These are phyloP conservation scores for Tetrao urogallus DNA, from an alignment of 2,113 vertebrate genomes.

Conservation along the genomic window DNA sequence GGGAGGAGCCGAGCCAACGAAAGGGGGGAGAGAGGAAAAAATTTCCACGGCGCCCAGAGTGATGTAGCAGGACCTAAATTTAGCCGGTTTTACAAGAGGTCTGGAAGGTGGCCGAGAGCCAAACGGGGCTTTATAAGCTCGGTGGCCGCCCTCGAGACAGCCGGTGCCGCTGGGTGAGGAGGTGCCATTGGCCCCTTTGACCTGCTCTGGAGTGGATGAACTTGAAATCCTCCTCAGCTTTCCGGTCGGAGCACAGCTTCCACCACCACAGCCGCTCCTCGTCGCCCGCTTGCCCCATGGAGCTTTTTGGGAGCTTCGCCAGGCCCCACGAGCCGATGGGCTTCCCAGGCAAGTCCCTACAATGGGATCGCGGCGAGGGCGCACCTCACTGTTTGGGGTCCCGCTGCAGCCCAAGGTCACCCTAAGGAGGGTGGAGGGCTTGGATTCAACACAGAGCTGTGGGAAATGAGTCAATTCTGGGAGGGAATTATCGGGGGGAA, in stretches of 20 bases:
- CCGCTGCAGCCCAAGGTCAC: neutral
- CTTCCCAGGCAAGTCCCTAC: conserved; percentile 77
- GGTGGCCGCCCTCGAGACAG: neutral
- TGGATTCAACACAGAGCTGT: neutral
- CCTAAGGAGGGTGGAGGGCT: neutral
- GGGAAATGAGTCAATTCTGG: neutral
- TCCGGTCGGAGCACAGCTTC: conserved; percentile 85
- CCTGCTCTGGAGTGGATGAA: neutral
- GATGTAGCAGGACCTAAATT: conserved; percentile 76
- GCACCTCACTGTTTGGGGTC: neutral
- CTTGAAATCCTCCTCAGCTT: conserved; percentile 78
- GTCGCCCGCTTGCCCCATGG: conserved; percentile 82
- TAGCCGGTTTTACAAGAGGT: conserved; percentile 73
- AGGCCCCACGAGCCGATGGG: conserved; percentile 84
- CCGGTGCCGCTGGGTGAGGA: conserved; percentile 1
- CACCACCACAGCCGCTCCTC: conserved; percentile 78
- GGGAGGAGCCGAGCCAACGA: conserved; percentile 48
- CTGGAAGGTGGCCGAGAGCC: conserved; percentile 72
- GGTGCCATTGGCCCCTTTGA: neutral
- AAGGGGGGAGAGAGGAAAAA: conserved; percentile 59
- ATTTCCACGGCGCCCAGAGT: conserved; percentile 68
- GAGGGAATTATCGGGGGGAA: no score
- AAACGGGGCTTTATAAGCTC: conserved; percentile 76
- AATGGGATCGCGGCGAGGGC: no score
- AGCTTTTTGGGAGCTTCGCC: conserved; percentile 93